A percentile compares a stretch with the other conserved stretches of the same genome.
These are phyloP conservation scores for Eunapius fragilis DNA, from an alignment of 37 sponge, comb jelly and placozoan genomes.

Conservation along the genomic window DNA sequence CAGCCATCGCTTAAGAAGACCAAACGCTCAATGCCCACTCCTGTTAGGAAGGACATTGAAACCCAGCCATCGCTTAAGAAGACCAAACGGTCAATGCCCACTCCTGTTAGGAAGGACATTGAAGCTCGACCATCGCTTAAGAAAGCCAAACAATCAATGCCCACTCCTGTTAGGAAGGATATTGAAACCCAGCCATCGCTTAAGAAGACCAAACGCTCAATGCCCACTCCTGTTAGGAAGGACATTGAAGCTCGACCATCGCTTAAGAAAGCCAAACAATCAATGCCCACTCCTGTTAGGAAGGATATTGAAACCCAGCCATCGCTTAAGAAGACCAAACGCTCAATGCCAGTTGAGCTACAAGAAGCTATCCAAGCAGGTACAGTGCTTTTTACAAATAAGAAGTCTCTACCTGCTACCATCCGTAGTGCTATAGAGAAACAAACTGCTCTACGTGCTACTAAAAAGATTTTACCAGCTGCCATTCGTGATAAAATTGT, in stretches of 20 bases:
- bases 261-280: constrained; percentile 51
- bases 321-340: constrained; percentile 37
- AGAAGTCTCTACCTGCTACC: constrained; percentile 35
- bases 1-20: constrained; percentile 48
- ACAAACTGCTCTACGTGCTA: constrained; percentile 8
- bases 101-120: constrained; percentile 75
- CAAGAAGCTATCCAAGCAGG: constrained; percentile 23
- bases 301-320: constrained; percentile 30
- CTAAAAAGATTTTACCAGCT: constrained; percentile 32
- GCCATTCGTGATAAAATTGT: constrained; percentile 57
- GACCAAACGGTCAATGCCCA: constrained; percentile 43
- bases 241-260: constrained; percentile 37
- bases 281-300: constrained; percentile 52
- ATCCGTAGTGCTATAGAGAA: constrained; percentile 36
- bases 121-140: constrained; percentile 27
- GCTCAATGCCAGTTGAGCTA: constrained; percentile 60
- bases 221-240: constrained; percentile 65
- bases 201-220: constrained; percentile 39
- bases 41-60: constrained; percentile 60
- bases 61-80: constrained; percentile 28
- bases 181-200: constrained; percentile 46
- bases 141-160: constrained; percentile 55
- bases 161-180: constrained; percentile 68
- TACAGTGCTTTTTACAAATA: constrained; percentile 29
- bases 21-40: constrained; percentile 56